phyloP scores from a whole-genome alignment of 2,113 vertebrate species.

The Oriolus oriolus region DNA sequence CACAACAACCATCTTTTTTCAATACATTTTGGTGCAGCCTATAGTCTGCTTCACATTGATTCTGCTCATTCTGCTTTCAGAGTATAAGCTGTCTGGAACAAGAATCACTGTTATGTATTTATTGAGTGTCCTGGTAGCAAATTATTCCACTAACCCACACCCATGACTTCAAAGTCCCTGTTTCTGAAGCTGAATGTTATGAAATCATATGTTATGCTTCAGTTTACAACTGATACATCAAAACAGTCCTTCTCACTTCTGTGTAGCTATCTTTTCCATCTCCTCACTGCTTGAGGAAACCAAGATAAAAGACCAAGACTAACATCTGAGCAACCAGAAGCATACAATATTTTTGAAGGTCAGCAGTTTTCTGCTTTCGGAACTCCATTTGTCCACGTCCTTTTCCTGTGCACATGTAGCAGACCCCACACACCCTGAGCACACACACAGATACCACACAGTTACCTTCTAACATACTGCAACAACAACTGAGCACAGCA shows the following conservation, averaged over 20 bases:
- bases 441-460: accelerated
- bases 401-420: neutral
- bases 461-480: neutral
- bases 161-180: neutral
- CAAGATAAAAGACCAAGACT: neutral
- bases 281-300: too few relatives aligned
- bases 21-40: neutral
- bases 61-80: neutral
- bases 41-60: neutral
- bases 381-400: neutral
- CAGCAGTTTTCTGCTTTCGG: neutral
- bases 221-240: neutral
- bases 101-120: neutral
- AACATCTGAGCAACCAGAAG: neutral
- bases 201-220: neutral
- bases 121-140: neutral
- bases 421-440: neutral
- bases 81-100: neutral
- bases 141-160: neutral
- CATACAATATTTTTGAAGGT: neutral
- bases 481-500: neutral
- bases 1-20: neutral
- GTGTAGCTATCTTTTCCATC: neutral
- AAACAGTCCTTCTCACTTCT: neutral
- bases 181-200: neutral